Percentiles rank a stretch among this genome's conserved stretches.
These are phyloP conservation scores for Atlantisia rogersi DNA, from an alignment of 2,113 vertebrate genomes.

Conservation along the genomic window DNA sequence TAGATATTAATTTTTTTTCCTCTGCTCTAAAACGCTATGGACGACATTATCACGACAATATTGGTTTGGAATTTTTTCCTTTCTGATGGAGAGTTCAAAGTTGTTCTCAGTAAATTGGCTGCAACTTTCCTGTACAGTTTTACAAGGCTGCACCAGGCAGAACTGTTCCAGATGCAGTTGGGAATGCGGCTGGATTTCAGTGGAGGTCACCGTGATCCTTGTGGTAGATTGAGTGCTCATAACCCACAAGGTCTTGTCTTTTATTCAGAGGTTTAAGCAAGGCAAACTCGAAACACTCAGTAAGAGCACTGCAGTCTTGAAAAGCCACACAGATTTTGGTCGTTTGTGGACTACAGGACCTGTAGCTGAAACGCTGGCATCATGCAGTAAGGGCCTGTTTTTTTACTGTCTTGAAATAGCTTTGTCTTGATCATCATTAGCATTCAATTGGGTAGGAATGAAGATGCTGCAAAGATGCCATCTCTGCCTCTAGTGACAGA, in stretches of 20 bases:
- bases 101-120: slow-evolving; percentile 22
- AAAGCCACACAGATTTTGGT: not conserved
- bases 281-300: not conserved
- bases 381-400: not conserved
- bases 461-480: not conserved
- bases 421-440: not conserved
- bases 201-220: not conserved
- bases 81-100: slow-evolving; percentile 28
- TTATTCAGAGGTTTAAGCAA: not conserved
- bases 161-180: not conserved
- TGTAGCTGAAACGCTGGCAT: not conserved
- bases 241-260: not conserved
- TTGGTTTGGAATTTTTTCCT: slow-evolving; percentile 73
- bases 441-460: not conserved
- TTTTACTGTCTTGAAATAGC: slow-evolving; percentile 6
- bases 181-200: not conserved
- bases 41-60: slow-evolving; percentile 66
- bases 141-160: not conserved
- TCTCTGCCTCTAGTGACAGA: slow-evolving; percentile 2
- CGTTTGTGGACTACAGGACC: slow-evolving; percentile 38
- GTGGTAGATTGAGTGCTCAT: not conserved
- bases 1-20: slow-evolving; percentile 80
- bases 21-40: slow-evolving; percentile 82
- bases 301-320: not conserved
- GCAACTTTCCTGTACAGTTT: slow-evolving; percentile 10